Evolutionary conservation across 2,113 vertebrate species (phyloP).

Genomic region (Sinosuthora webbiana): DNA sequence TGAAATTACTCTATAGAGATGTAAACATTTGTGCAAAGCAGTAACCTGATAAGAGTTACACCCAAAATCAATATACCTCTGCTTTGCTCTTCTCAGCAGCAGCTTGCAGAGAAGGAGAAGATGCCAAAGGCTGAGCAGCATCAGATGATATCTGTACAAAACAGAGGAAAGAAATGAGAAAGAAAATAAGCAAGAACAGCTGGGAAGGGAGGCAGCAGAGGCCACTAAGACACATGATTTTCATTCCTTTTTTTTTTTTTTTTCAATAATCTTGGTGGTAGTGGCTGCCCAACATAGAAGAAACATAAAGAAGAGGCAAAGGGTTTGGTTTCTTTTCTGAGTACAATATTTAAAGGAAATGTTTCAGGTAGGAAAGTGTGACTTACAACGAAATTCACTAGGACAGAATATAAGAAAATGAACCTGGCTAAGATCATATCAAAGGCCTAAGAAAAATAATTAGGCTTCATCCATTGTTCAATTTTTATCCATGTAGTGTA

Average conservation of each 20-base stretch:
- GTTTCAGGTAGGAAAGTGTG: neutral
- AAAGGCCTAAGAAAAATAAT: slow-evolving; percentile 56
- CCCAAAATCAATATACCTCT: slow-evolving; percentile 79
- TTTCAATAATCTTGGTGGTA: neutral
- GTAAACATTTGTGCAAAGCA: neutral
- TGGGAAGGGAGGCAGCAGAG: neutral
- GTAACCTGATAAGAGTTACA: slow-evolving; percentile 7
- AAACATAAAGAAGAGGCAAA: neutral
- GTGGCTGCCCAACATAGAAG: neutral
- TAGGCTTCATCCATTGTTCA: slow-evolving; percentile 38
- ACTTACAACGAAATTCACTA: slow-evolving; percentile 37
- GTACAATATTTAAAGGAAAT: slow-evolving; percentile 9
- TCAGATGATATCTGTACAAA: slow-evolving; percentile 85
- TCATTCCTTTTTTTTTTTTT: neutral
- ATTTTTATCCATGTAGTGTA: slow-evolving; percentile 28
- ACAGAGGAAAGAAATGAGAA: slow-evolving; percentile 59
- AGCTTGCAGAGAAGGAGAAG: slow-evolving; percentile 86
- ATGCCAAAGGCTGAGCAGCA: slow-evolving; percentile 82
- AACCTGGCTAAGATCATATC: slow-evolving; percentile 35
- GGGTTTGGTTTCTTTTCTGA: neutral
- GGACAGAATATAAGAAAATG: slow-evolving; percentile 32
- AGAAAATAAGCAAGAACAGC: slow-evolving; percentile 60
- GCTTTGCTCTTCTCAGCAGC: slow-evolving; percentile 87
- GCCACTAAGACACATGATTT: neutral
- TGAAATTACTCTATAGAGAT: neutral